phyloP scores from a whole-genome alignment of 2,797 vertebrate genomes.

The Coluber constrictor region DNA sequence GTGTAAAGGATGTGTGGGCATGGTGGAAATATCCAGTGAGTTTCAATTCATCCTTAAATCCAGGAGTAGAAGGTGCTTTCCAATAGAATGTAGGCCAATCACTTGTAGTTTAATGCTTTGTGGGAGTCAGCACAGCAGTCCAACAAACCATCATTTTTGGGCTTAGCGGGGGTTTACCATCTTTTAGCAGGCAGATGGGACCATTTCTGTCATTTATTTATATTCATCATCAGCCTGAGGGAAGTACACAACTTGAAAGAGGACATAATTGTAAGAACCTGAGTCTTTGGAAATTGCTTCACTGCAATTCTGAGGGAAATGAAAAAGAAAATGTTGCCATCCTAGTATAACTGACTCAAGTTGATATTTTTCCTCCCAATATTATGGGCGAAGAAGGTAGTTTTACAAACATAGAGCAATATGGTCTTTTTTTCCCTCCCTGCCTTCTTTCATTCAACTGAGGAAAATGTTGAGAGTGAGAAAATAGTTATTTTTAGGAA shows the following conservation, averaged over 20 bases:
- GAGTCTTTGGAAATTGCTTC: conserved; percentile 34
- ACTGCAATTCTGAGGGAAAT: conserved; percentile 22
- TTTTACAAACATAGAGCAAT: conserved; percentile 20
- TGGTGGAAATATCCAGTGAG: neutral
- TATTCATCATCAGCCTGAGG: conserved; percentile 38
- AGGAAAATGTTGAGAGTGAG: conserved; percentile 35
- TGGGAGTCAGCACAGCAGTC: conserved; percentile 17
- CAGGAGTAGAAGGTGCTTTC: neutral
- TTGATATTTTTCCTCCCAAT: conserved; percentile 34
- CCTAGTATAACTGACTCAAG: conserved; percentile 34
- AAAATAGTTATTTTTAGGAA: conserved; percentile 33
- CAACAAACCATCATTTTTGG: conserved; percentile 29
- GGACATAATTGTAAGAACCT: conserved; percentile 26
- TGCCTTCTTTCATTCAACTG: conserved; percentile 35
- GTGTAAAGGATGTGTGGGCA: neutral
- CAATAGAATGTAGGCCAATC: neutral
- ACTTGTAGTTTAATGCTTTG: neutral
- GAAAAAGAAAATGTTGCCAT: conserved; percentile 5
- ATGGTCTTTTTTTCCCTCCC: neutral
- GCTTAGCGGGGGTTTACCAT: conserved; percentile 24
- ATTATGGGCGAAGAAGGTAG: conserved; percentile 20
- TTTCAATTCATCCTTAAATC: neutral
- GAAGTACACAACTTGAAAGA: conserved; percentile 50
- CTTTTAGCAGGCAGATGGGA: conserved; percentile 40
- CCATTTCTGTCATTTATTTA: conserved; percentile 50